A percentile compares a stretch with the other conserved stretches of the same genome.
These are phyloP conservation scores for Calameuta pallipes DNA, from an alignment of 2,888 invertebrate genomes.

Conservation along the genomic window DNA sequence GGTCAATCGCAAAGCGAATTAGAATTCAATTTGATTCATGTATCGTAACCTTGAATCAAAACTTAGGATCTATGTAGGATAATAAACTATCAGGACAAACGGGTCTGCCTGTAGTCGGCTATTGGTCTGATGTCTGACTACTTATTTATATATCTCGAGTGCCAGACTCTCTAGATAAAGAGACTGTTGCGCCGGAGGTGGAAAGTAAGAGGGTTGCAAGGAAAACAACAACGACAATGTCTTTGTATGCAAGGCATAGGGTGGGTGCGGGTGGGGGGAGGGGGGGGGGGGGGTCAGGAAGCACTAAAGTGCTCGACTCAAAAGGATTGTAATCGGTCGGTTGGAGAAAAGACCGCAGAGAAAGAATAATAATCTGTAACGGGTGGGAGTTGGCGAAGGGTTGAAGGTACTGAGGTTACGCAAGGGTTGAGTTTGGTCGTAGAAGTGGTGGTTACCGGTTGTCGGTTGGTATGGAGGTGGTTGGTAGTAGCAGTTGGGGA, in stretches of 20 bases:
- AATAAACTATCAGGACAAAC: too few relatives aligned
- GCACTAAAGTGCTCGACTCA: slow-evolving; percentile 58
- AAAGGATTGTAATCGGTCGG: slow-evolving; percentile 55
- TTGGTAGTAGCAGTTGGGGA: slow-evolving; percentile 26
- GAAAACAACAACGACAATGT: slow-evolving; percentile 27
- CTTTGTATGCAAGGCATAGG: slow-evolving; percentile 30
- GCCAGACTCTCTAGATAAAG: too few relatives aligned
- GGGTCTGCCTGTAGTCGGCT: too few relatives aligned
- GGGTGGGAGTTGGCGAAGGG: slow-evolving; percentile 36
- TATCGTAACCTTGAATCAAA: too few relatives aligned
- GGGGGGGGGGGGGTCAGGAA: slow-evolving; percentile 17
- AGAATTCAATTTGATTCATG: too few relatives aligned
- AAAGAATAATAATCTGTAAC: slow-evolving; percentile 42
- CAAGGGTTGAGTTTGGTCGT: slow-evolving; percentile 20
- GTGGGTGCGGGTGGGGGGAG: slow-evolving; percentile 3
- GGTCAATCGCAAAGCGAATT: too few relatives aligned
- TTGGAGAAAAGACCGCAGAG: slow-evolving; percentile 22
- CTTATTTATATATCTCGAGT: too few relatives aligned
- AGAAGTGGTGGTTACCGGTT: slow-evolving; percentile 25
- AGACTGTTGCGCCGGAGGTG: too few relatives aligned
- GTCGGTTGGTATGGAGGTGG: slow-evolving; percentile 40
- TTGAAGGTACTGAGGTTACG: slow-evolving; percentile 13
- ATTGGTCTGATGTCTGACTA: too few relatives aligned
- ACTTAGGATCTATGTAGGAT: too few relatives aligned
- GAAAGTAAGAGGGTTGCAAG: too few relatives aligned